Evolutionary conservation across 2,888 invertebrate genomes (phyloP).

Genomic region (Drosophila formosana): DNA sequence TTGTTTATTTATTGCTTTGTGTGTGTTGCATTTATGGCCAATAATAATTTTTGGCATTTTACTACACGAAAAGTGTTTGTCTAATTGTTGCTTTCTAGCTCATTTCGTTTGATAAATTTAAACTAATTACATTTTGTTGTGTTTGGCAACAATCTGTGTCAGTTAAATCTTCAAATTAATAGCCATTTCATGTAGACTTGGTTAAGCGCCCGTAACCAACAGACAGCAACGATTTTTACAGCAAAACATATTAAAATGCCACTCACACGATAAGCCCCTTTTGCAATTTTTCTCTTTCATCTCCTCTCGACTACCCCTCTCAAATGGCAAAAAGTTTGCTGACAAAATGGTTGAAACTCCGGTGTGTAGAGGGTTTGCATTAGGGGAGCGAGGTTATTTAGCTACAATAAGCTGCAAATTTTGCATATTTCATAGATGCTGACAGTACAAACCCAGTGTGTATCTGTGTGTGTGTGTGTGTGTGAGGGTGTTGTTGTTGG

Average conservation of each 20-base stretch:
- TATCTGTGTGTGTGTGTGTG: slow-evolving; percentile 9
- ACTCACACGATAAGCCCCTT: slow-evolving; percentile 74
- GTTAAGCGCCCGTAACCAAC: slow-evolving; percentile 35
- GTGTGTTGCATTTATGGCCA: neutral
- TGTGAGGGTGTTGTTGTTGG: slow-evolving; percentile 17
- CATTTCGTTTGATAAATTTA: slow-evolving; percentile 3
- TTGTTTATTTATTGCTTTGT: neutral
- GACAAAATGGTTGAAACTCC: slow-evolving; percentile 54
- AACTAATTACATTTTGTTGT: slow-evolving; percentile 22
- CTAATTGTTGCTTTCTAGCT: neutral
- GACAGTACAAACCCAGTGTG: slow-evolving; percentile 43
- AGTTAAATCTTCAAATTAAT: slow-evolving; percentile 69
- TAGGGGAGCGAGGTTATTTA: slow-evolving; percentile 55
- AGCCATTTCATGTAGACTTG: slow-evolving; percentile 68
- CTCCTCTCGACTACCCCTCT: neutral
- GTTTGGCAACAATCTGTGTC: slow-evolving; percentile 24
- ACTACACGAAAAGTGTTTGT: neutral
- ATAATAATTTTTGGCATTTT: neutral
- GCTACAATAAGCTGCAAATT: slow-evolving; percentile 78
- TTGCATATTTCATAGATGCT: slow-evolving; percentile 76
- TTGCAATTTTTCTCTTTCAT: slow-evolving; percentile 18
- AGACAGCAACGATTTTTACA: slow-evolving; percentile 51
- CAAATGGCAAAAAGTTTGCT: slow-evolving; percentile 58
- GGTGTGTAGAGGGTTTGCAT: slow-evolving; percentile 16
- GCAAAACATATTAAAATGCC: slow-evolving; percentile 77